Evolutionary conservation across 2,888 invertebrate species (phyloP).

Genomic region (Sarcophaga rosellei): DNA sequence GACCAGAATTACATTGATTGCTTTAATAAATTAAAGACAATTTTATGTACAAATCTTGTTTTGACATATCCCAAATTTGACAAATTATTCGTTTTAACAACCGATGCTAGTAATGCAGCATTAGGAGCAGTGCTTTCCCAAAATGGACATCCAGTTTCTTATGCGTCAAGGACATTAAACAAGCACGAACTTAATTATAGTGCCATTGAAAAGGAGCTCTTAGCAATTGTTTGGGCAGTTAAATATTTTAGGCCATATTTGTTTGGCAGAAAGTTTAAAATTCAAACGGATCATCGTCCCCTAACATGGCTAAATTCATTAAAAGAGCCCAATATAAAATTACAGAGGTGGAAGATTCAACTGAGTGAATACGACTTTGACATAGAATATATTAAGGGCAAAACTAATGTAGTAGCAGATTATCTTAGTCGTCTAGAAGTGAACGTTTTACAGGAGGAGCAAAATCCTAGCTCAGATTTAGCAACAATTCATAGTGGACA

Average conservation of each 20-base stretch:
- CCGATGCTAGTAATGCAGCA: slow-evolving; percentile 43
- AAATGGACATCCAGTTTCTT: slow-evolving; percentile 30
- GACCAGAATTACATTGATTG: slow-evolving; percentile 3
- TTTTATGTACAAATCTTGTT: slow-evolving; percentile 10
- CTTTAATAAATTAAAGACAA: slow-evolving; percentile 22
- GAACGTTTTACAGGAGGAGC: slow-evolving; percentile 12
- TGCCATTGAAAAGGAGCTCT: no score
- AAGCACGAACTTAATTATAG: no score
- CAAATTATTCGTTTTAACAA: slow-evolving; percentile 34
- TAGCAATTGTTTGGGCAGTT: neutral
- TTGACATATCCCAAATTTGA: slow-evolving; percentile 33
- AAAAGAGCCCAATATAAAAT: neutral
- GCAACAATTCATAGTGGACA: slow-evolving; percentile 49
- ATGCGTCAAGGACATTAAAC: slow-evolving; percentile 8
- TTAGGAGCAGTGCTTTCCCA: slow-evolving; percentile 49
- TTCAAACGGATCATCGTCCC: slow-evolving; percentile 34
- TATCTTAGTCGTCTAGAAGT: no score
- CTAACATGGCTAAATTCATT: neutral
- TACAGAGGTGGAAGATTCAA: slow-evolving; percentile 27
- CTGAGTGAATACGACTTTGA: slow-evolving; percentile 41
- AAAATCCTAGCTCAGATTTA: slow-evolving; percentile 16
- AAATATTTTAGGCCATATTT: slow-evolving; percentile 24
- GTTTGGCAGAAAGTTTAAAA: slow-evolving; percentile 13
- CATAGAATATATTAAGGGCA: slow-evolving; percentile 44
- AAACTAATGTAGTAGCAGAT: no score